Percentiles rank a stretch among this genome's conserved stretches.
Conservation (phyloP, 2,888 invertebrate genomes). For the Chelonus formosanus region DNA sequence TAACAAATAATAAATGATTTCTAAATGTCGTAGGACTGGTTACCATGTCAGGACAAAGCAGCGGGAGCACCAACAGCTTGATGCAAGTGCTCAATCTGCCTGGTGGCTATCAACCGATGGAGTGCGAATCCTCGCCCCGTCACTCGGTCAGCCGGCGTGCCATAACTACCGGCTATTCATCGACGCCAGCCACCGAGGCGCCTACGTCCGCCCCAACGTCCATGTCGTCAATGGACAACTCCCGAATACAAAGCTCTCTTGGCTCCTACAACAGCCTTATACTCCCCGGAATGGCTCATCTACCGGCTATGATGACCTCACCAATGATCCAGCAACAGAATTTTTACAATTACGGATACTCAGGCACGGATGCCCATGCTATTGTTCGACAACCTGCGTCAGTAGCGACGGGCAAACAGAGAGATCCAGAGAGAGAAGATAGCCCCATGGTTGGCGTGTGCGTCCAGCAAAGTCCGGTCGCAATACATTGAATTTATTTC, state of each 20-base stretch:
- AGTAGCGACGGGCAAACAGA: slow-evolving; percentile 58
- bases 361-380: slow-evolving; percentile 58
- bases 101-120: slow-evolving; percentile 73
- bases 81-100: slow-evolving; percentile 61
- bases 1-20: slow-evolving; percentile 37
- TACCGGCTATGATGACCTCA: slow-evolving; percentile 61
- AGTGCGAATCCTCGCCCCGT: slow-evolving; percentile 77
- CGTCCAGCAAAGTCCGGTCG: slow-evolving; percentile 92
- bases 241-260: slow-evolving; percentile 66
- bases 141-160: slow-evolving; percentile 58
- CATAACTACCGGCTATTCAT: slow-evolving; percentile 51
- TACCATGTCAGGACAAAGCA: slow-evolving; percentile 64
- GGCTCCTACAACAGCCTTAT: slow-evolving; percentile 64
- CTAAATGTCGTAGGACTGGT: slow-evolving; percentile 61
- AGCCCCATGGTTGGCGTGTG: slow-evolving; percentile 90
- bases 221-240: slow-evolving; percentile 59
- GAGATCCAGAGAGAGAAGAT: slow-evolving; percentile 70
- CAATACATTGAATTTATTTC: slow-evolving; percentile 75
- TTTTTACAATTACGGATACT: slow-evolving; percentile 61
- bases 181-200: slow-evolving; percentile 43
- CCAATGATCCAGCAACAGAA: slow-evolving; percentile 60
- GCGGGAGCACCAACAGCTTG: slow-evolving; percentile 55
- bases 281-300: slow-evolving; percentile 64
- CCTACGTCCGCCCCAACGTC: slow-evolving; percentile 54
- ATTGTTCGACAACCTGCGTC: slow-evolving; percentile 57